Base-by-base conservation (phyloP, 1,140 invertebrate genomes). In the Nephotettix cincticeps region DNA sequence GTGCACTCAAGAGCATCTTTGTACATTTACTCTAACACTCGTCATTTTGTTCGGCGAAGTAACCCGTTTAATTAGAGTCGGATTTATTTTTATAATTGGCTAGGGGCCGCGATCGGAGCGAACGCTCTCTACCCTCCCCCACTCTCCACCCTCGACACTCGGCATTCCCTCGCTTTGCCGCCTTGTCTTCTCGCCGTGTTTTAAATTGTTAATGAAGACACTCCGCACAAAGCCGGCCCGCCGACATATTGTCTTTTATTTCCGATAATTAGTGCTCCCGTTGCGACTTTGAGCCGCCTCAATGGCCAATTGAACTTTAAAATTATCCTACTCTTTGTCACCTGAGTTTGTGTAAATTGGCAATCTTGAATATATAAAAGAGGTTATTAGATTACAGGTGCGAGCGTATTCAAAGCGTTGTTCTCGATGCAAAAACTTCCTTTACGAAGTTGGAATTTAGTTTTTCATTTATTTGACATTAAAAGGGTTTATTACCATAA, bases 361-460 rank as follows among this genome's bases (percentile, higher is more conserved):
- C 56, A 14, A 25, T 27, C 56, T 61, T 61, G 56, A 61, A 61
- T 61, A 61, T 61, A 61, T 61, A 61, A 61, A 25, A 6, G 56
- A 4, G 23, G 23, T 54, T 54, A 54, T 25, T 19, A 23, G 6
- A 9, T 51, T 4, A 19, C n/a, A 51, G 47, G 47, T 51, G 56
- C 13, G 56, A 28, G 2, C 3, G 14, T 27, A 61, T 21, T 61
- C 56, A 27, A 27, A 61, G 21, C 1, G 25, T 36, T 36, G 32
- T 61, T 61, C 25, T 27, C 2, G 23, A 61, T 21, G 56, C 23
- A 61, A 61, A 61, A 61, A 6, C 32, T n/a, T 36, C 32, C 14
- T 36, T 36, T 4, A 6, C 32, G 32, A 36, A 6, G 4, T n/a
- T n/a, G n/a, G 4, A 36, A 36, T 36, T 36, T 36, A 36, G 32